These are phyloP conservation scores for Stenopsyche tienmushanensis DNA, from an alignment of 1,140 invertebrate genomes.

Conservation along the genomic window DNA sequence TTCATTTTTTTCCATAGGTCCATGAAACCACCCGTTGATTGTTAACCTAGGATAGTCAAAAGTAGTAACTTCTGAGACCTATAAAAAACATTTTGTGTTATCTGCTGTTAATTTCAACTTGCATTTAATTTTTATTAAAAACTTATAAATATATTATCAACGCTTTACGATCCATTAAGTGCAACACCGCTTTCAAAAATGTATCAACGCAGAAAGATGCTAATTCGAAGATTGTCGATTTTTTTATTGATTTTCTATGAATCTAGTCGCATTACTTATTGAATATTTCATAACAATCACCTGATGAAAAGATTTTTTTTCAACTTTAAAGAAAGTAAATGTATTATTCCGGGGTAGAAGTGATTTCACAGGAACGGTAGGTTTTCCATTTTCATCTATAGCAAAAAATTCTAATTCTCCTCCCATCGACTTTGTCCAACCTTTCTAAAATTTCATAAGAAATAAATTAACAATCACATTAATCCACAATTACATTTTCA, in stretches of 20 bases:
- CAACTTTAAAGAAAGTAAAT: slow-evolving; percentile 71
- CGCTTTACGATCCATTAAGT: no score
- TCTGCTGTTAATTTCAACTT: no score
- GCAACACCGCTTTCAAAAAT: no score
- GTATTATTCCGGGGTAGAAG: slow-evolving; percentile 69
- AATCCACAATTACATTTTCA: neutral
- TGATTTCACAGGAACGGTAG: slow-evolving; percentile 55
- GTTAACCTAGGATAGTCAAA: slow-evolving; percentile 64
- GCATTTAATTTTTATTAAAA: no score
- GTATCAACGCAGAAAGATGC: no score
- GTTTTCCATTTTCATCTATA: slow-evolving; percentile 58
- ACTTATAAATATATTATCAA: no score
- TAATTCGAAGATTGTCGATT: no score
- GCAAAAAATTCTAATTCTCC: slow-evolving; percentile 67
- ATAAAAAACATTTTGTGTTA: no score
- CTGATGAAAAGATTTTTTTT: slow-evolving; percentile 58
- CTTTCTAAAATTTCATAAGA: slow-evolving; percentile 43
- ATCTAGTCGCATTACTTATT: no score
- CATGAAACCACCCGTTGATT: slow-evolving; percentile 79
- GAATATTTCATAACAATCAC: slow-evolving; percentile 34
- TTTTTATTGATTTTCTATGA: no score
- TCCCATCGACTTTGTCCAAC: slow-evolving; percentile 63
- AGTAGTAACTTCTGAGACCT: slow-evolving; percentile 67
- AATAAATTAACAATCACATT: neutral
- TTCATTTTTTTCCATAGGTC: slow-evolving; percentile 44